Percentiles rank a stretch among this genome's conserved stretches.
Conservation (phyloP, 2,797 vertebrate genomes). For the Crocodylus rhombifer region DNA sequence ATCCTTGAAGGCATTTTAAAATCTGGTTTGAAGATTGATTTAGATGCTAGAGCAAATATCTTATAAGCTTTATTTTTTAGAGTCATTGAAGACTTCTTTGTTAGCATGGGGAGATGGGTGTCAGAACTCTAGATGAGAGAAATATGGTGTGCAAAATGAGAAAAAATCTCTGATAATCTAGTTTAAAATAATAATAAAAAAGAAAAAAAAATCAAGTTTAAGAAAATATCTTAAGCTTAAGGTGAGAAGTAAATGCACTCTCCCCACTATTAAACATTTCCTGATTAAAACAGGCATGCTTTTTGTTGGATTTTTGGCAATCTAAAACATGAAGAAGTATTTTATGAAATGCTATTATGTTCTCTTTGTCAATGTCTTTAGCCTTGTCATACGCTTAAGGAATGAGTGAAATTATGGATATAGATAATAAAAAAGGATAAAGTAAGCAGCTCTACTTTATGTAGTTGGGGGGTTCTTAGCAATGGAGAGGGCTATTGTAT, state of each 20-base stretch:
- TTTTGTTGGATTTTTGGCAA: not conserved
- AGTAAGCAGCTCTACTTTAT: not conserved
- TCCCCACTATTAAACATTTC: not conserved
- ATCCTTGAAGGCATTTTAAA: not conserved
- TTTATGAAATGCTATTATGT: not conserved
- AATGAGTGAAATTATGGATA: constrained; percentile 16
- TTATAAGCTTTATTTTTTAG: not conserved
- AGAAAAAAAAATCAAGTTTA: not conserved
- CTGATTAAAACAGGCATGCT: not conserved
- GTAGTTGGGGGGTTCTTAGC: not conserved
- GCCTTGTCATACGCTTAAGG: not conserved
- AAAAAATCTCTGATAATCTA: not conserved
- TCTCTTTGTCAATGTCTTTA: not conserved
- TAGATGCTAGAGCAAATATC: not conserved
- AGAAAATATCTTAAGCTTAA: not conserved
- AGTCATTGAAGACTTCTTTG: not conserved
- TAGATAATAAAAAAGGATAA: not conserved
- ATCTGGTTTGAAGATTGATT: not conserved
- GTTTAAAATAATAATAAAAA: constrained; percentile 12
- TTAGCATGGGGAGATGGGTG: not conserved
- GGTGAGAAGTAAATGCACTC: not conserved
- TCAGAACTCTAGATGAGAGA: not conserved
- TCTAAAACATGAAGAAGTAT: not conserved
- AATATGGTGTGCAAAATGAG: not conserved
- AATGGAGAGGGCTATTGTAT: not conserved